Percentiles rank a stretch among this genome's conserved stretches.
phyloP scores from a whole-genome alignment of 2,113 vertebrate species.

The Micromys minutus region DNA sequence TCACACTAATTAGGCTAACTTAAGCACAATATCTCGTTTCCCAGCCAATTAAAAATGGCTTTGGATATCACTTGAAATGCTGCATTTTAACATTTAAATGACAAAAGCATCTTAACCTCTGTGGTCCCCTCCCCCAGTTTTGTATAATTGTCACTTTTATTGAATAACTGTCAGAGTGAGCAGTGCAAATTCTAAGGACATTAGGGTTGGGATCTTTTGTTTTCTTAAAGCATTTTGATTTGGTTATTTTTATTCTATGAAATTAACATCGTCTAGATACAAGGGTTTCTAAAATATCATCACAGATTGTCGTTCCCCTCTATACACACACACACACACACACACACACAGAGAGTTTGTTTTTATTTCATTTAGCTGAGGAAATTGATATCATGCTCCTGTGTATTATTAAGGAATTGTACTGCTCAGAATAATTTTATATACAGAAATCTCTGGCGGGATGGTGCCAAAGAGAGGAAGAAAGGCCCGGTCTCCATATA shows the following conservation, averaged over 20 bases:
- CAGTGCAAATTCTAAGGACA: constrained; percentile 16
- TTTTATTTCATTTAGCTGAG: constrained; percentile 56
- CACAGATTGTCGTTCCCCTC: neutral
- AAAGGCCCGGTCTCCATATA: neutral
- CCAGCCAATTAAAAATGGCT: constrained; percentile 67
- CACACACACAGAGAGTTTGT: neutral
- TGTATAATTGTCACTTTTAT: constrained; percentile 39
- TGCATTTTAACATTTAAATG: constrained; percentile 60
- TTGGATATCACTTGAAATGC: constrained; percentile 56
- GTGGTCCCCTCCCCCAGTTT: constrained; percentile 43
- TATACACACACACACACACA: no score
- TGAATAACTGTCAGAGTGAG: constrained; percentile 38
- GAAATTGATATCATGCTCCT: constrained; percentile 36
- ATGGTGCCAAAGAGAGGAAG: neutral
- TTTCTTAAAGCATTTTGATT: constrained; percentile 54
- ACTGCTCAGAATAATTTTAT: constrained; percentile 30
- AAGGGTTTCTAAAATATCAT: neutral
- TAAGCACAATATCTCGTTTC: constrained; percentile 60
- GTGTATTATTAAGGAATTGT: constrained; percentile 28
- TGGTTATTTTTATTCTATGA: constrained; percentile 46
- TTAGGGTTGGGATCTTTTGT: constrained; percentile 37
- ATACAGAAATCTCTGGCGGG: neutral
- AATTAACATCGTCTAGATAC: constrained; percentile 11
- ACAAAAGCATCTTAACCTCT: constrained; percentile 63
- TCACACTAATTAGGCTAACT: constrained; percentile 66